Evolutionary conservation across 2,888 invertebrate species (phyloP).

Genomic region (Parasteatoda lunata): DNA sequence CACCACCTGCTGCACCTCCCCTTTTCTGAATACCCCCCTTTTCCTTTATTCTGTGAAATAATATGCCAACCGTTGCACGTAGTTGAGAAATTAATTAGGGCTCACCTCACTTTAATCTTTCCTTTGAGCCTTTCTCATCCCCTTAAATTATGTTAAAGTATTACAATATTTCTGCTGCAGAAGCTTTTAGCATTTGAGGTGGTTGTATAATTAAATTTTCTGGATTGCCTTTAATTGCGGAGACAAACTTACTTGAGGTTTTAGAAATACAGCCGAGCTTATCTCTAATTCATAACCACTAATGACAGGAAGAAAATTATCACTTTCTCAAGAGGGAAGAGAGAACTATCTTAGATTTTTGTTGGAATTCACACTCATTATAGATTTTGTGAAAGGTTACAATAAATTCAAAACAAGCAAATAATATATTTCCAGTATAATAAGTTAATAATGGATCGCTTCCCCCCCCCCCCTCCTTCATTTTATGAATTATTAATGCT

Average conservation of each 20-base stretch:
- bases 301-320: neutral
- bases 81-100: neutral
- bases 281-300: neutral
- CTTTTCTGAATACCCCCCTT: neutral
- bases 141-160: neutral
- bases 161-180: neutral
- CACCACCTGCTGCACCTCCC: neutral
- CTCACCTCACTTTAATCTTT: neutral
- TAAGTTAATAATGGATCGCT: too few species aligned
- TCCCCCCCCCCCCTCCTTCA: too few species aligned
- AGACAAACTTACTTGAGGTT: constrained; percentile 15
- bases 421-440: too few species aligned
- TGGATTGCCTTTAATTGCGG: constrained; percentile 45
- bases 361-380: too few species aligned
- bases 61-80: neutral
- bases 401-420: too few species aligned
- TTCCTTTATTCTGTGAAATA: neutral
- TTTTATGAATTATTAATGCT: too few species aligned
- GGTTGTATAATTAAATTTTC: constrained; percentile 50
- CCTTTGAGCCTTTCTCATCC: neutral
- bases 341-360: too few species aligned
- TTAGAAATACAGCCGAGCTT: neutral
- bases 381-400: too few species aligned
- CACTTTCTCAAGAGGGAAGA: neutral
- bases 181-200: neutral